Evolutionary conservation across 64 coral and sea anemone genomes (phyloP), one percentile per base, ranked within the genome.

Genomic region (Anthopleura sola): DNA sequence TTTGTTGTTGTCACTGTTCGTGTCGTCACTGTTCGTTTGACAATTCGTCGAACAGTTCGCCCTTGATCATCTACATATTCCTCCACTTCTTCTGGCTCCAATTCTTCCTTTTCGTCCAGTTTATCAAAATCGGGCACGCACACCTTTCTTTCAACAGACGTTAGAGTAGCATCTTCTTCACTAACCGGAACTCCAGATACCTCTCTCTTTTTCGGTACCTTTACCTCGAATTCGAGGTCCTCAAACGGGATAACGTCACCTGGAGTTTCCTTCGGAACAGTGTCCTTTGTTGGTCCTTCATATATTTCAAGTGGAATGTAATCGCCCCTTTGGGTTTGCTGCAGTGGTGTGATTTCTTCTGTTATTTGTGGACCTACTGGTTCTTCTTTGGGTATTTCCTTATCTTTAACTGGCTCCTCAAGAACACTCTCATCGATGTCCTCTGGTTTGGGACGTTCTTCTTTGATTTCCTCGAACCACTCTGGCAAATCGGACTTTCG

Each of bases 281-380:
- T 33, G 13, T 71, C 66, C 33, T 34, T 71, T 29, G 66, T 71
- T 71, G 66, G 66, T 71, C 66, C 66, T 33, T 71, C 66, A 33
- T 71, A 71, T 71, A 71, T 71, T 71, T 71, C 66, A 34, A 71
- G 66, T 71, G 66, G 66, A 34, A 71, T 71, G 66, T 71, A 71
- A 16, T 32, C n/a, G 9, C 14, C 28, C 26, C 33, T 71, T 71
- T 16, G 66, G 2, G 66, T 32, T 32, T 12, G 13, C 29, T 33
- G 5, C 6, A 71, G 66, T 71, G 66, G 66, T 29, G 66, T 71
- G 28, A 71, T 71, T 71, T 71, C 66, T 71, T 71, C 66, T 29
- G 66, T 71, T 71, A 71, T 33, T 33, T 33, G 66, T 34, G 66
- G 66, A 32, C 66, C 66, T 34, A 34, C 66, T 34, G 29, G 66